Evolutionary conservation across 2,888 invertebrate species (phyloP).

Genomic region (Lasioglossum vierecki): DNA sequence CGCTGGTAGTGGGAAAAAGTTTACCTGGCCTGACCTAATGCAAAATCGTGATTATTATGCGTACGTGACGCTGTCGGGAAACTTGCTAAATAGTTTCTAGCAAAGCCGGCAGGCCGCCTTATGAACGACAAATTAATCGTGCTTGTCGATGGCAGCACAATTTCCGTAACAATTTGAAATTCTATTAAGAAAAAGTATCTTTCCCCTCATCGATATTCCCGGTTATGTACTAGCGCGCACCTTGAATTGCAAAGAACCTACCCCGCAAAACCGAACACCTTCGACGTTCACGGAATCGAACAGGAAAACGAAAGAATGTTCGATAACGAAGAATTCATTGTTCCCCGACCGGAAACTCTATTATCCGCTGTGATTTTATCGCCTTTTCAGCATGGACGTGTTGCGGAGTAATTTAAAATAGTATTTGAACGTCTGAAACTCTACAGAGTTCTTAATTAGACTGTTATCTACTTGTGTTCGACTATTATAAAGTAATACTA

Average conservation of each 20-base stretch:
- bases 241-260: neutral
- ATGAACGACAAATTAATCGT: neutral
- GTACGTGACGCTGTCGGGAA: no score
- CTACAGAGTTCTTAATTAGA: no score
- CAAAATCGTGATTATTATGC: no score
- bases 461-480: no score
- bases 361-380: constrained; percentile 6
- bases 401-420: neutral
- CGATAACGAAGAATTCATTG: constrained; percentile 4
- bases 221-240: neutral
- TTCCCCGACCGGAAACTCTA: neutral
- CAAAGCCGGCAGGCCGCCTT: neutral
- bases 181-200: neutral
- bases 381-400: neutral
- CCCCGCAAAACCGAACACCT: neutral
- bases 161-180: neutral
- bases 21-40: no score
- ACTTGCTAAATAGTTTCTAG: no score
- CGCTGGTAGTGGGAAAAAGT: no score
- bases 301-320: neutral
- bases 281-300: neutral
- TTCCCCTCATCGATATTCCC: neutral
- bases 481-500: no score
- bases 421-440: no score
- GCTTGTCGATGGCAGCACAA: neutral